Evolutionary conservation across 2,797 vertebrate species (phyloP).

Genomic region (Crax fasciolata): DNA sequence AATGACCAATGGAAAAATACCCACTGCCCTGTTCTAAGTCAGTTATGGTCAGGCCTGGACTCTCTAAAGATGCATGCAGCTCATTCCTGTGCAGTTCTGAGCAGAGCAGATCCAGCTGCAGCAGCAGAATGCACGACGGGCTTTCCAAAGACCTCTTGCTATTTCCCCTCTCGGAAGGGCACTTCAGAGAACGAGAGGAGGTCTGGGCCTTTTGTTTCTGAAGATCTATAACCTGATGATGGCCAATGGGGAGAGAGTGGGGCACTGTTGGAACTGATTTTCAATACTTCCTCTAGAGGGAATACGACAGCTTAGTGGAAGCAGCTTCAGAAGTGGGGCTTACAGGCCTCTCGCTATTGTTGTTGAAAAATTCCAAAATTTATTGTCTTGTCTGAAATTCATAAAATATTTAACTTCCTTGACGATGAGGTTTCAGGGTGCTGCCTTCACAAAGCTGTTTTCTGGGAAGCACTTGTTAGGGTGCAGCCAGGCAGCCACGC

Average conservation of each 20-base stretch:
- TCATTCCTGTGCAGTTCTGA: background rate
- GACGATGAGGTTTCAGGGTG: background rate
- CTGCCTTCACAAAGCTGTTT: background rate
- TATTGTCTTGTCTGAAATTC: conserved; percentile 27
- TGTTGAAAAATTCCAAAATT: conserved; percentile 52
- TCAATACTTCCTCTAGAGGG: conserved; percentile 54
- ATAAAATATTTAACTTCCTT: background rate
- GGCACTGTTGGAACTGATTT: conserved; percentile 12
- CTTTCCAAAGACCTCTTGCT: background rate
- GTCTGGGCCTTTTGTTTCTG: conserved; percentile 42
- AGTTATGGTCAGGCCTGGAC: background rate
- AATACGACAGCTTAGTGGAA: background rate
- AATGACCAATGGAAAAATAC: conserved; percentile 6
- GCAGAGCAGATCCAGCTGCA: background rate
- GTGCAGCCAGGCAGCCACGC: background rate
- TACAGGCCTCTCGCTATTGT: background rate
- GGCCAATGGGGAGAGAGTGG: background rate
- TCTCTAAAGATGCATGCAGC: background rate
- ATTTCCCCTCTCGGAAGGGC: background rate
- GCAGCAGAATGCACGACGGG: background rate
- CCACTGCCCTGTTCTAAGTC: background rate
- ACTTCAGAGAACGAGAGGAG: background rate
- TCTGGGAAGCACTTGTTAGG: background rate
- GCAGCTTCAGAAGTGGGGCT: background rate
- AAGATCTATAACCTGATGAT: conserved; percentile 60